A percentile compares a stretch with the other conserved stretches of the same genome.
Evolutionary conservation across 2,888 invertebrate genomes (phyloP).

Genomic region (Trichogramma evanescens): DNA sequence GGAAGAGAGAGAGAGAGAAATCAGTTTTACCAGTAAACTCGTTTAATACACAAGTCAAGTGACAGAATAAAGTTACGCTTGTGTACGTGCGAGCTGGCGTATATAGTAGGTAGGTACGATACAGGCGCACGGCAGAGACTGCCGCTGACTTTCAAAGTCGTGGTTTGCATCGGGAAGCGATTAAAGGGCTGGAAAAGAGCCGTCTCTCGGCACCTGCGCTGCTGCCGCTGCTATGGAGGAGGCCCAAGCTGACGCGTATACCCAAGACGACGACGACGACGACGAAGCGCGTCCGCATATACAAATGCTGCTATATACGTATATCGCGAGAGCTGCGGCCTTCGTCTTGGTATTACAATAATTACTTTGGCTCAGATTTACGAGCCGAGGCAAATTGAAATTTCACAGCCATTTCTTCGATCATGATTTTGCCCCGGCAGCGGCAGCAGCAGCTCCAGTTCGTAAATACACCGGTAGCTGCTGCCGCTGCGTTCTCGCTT

Average conservation of each 20-base stretch:
- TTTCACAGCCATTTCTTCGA: slow-evolving; percentile 30
- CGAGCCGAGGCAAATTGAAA: slow-evolving; percentile 45
- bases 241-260: slow-evolving; percentile 21
- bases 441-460: too few species aligned
- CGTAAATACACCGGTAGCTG: too few species aligned
- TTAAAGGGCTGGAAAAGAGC: slow-evolving; percentile 31
- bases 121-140: slow-evolving; percentile 20
- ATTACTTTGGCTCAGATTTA: slow-evolving; percentile 46
- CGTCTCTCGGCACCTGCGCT: slow-evolving; percentile 18
- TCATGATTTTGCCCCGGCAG: too few species aligned
- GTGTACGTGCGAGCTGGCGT: too few species aligned
- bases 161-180: slow-evolving; percentile 27
- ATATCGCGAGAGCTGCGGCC: slow-evolving; percentile 16
- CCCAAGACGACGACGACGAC: slow-evolving; percentile 18
- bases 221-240: slow-evolving; percentile 16
- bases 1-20: slow-evolving; percentile 14
- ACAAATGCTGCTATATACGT: too few species aligned
- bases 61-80: too few species aligned
- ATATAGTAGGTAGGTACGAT: too few species aligned
- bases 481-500: too few species aligned
- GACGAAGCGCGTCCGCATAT: too few species aligned
- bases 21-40: too few species aligned
- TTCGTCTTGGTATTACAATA: slow-evolving; percentile 42
- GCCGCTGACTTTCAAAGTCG: slow-evolving; percentile 23
- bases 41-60: too few species aligned